These are phyloP conservation scores for Tetraneura akinire DNA, from an alignment of 1,140 invertebrate species.

Conservation along the genomic window DNA sequence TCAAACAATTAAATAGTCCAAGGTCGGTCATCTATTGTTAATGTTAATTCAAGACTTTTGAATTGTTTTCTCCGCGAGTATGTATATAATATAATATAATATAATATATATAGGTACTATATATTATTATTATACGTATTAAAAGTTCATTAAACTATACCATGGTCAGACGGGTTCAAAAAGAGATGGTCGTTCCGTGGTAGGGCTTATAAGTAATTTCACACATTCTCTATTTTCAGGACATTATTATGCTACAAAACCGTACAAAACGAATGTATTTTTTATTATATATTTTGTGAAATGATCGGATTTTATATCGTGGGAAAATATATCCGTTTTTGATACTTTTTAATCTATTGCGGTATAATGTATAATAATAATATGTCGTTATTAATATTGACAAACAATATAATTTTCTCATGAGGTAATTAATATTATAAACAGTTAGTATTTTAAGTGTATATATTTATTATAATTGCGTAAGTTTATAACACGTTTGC, in stretches of 20 bases:
- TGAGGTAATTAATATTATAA: too few species aligned
- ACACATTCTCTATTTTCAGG: background rate
- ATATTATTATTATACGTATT: conserved; percentile 2
- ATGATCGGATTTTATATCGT: too few species aligned
- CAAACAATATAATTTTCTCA: too few species aligned
- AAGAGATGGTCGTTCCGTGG: conserved; percentile 7
- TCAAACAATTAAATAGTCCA: conserved; percentile 35
- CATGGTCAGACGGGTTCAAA: conserved; percentile 1
- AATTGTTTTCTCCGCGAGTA: conserved; percentile 15
- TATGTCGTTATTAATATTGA: too few species aligned
- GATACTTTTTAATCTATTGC: too few species aligned
- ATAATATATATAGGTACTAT: background rate
- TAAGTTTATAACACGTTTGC: too few species aligned
- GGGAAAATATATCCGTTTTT: too few species aligned
- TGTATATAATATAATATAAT: too few species aligned
- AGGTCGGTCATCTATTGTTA: conserved; percentile 12
- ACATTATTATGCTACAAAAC: background rate
- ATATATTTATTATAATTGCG: too few species aligned
- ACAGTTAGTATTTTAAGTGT: too few species aligned
- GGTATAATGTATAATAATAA: too few species aligned
- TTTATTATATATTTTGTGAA: too few species aligned
- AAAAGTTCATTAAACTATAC: conserved; percentile 36
- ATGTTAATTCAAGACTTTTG: conserved; percentile 31
- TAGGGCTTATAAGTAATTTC: background rate
- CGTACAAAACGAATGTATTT: background rate